phyloP scores from a whole-genome alignment of 2,888 invertebrate genomes.

The Cryptocephalus moraei region DNA sequence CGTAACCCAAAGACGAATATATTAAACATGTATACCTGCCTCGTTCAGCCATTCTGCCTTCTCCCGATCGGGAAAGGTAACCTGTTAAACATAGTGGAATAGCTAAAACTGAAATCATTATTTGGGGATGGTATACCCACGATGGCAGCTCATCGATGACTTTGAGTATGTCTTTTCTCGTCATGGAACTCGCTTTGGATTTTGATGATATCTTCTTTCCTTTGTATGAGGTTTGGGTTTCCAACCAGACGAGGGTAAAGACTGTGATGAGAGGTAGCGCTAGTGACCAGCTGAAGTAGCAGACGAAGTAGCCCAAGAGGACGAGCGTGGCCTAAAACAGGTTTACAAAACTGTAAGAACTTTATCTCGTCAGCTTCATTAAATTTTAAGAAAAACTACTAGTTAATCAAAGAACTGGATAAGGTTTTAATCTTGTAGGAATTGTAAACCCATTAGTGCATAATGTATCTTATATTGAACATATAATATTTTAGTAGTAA shows the following conservation, averaged over 20 bases:
- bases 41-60: constrained; percentile 30
- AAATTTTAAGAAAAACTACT: too few relatives aligned
- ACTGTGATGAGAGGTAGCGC: constrained; percentile 18
- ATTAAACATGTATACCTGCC: constrained; percentile 10
- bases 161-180: constrained; percentile 21
- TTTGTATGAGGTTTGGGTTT: constrained; percentile 18
- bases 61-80: constrained; percentile 28
- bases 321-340: constrained; percentile 18
- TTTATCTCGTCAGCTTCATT: too few relatives aligned
- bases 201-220: constrained; percentile 20
- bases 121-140: constrained; percentile 17
- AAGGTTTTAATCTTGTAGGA: too few relatives aligned
- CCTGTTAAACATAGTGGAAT: constrained; percentile 24
- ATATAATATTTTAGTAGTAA: too few relatives aligned
- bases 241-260: constrained; percentile 21
- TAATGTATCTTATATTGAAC: too few relatives aligned
- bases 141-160: constrained; percentile 26
- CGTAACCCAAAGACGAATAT: neutral
- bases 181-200: constrained; percentile 19
- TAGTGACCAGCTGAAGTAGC: constrained; percentile 21
- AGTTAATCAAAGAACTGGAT: too few relatives aligned
- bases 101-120: constrained; percentile 1
- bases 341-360: too few relatives aligned
- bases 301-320: constrained; percentile 21
- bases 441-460: too few relatives aligned